Evolutionary conservation across 1,140 invertebrate genomes (phyloP).

Genomic region (Aporrectodea caliginosa): DNA sequence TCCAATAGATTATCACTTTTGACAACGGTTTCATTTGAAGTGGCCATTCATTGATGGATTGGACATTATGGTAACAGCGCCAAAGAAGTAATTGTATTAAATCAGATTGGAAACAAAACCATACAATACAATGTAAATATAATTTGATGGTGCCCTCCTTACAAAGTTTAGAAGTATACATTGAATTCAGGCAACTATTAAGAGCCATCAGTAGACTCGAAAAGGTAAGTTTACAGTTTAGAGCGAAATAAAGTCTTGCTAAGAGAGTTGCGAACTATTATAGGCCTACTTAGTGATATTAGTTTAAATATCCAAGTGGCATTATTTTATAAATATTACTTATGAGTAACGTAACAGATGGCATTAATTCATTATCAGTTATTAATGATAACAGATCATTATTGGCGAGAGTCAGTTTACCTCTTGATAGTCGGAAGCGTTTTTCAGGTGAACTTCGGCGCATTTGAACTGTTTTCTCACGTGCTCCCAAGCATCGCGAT

Average conservation of each 20-base stretch:
- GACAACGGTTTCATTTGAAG: background rate
- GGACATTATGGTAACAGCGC: background rate
- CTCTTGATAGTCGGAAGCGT: background rate
- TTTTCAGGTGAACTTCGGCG: background rate
- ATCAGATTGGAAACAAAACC: too few species aligned
- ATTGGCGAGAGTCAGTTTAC: too few species aligned
- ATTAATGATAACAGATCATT: too few species aligned
- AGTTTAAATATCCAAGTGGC: background rate
- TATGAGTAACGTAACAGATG: background rate
- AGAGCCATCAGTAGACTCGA: too few species aligned
- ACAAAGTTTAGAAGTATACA: too few species aligned
- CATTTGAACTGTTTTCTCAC: background rate
- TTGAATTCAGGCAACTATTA: too few species aligned
- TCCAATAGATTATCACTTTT: background rate
- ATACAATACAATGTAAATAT: too few species aligned
- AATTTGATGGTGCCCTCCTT: too few species aligned
- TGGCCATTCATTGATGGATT: background rate
- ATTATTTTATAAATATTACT: background rate
- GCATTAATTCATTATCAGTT: background rate
- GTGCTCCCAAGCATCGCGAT: background rate
- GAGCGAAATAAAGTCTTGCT: too few species aligned
- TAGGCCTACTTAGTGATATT: background rate
- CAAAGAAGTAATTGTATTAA: too few species aligned
- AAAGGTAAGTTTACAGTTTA: too few species aligned
- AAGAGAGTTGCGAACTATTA: background rate